Conservation (phyloP, 2,113 vertebrate genomes). For the Apistogramma diplotaenia region DNA sequence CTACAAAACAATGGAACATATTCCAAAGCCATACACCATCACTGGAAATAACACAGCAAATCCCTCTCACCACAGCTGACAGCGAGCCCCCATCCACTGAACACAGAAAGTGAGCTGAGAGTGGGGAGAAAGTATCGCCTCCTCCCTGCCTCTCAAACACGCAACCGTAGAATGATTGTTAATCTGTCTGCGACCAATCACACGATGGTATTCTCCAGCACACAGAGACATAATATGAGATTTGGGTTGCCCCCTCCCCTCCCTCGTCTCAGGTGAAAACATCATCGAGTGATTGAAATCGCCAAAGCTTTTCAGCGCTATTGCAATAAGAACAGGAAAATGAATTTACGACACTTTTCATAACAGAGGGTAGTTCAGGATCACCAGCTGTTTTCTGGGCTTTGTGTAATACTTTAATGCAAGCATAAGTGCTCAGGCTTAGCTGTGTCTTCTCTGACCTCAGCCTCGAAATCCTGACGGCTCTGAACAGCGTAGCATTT, state of each 20-base stretch:
- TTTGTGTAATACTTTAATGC: conserved; percentile 45
- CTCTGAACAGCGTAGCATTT: not conserved
- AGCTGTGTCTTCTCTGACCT: conserved; percentile 37
- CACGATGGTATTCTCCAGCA: not conserved
- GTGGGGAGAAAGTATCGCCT: conserved; percentile 33
- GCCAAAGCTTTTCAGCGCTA: not conserved
- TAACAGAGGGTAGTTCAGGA: not conserved
- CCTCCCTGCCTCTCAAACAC: conserved; percentile 19
- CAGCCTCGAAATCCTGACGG: conserved; percentile 12
- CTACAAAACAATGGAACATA: not conserved
- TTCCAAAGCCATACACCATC: not conserved
- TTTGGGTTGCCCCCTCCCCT: conserved; percentile 3
- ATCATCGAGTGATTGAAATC: conserved; percentile 28
- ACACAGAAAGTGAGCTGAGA: conserved; percentile 48
- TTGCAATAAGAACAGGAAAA: not conserved
- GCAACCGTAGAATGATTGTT: conserved; percentile 53
- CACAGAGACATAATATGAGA: conserved; percentile 13
- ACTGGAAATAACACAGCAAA: not conserved
- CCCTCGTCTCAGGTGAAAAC: conserved; percentile 39
- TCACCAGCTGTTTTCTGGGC: conserved; percentile 22
- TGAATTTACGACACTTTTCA: not conserved
- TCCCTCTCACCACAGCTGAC: conserved; percentile 48
- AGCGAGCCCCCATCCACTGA: conserved; percentile 13
- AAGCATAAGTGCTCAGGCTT: conserved; percentile 38
- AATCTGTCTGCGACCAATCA: conserved; percentile 67